Base-by-base conservation (phyloP, 2,888 invertebrate species). In the Clanis bilineata region DNA sequence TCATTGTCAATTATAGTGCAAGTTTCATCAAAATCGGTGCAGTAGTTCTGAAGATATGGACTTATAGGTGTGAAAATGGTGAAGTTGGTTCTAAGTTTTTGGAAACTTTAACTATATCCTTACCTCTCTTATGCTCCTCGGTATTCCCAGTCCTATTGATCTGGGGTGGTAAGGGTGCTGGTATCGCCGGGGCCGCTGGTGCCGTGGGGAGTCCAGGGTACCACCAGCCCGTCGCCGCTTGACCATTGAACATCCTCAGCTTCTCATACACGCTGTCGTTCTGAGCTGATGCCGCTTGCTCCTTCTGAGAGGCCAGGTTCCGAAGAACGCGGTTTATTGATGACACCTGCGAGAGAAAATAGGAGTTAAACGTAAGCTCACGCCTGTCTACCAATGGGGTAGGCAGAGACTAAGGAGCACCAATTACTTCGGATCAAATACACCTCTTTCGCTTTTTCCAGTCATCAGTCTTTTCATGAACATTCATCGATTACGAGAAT, bases 261-360 rank as follows among this genome's bases (percentile, higher is more conserved):
- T 98, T 98, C 90, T 98, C 98, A 90, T 98, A 98, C 54, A 97
- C 97, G 67, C 97, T 96, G 89, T 98, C 98, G 84, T 95, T 96
- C 78, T 96, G 95, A 69, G 95, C 95, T 47, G 94, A 94, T 47
- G 95, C 95, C 74, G 97, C 97, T 86, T 97, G 97, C 90, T 98
- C 99, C 88, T 98, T 99, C 90, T 98, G 98, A 57, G 98, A 97
- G 25, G 98, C 98, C 76, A 99, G 93, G 92, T 99, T 99, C 67
- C 99, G 94, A 62, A 99, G 94, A 64, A 99, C 99, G 74, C 99
- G 96, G 94, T 99, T 99, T 89, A 99, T 99, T 79, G 98, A 98
- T 66, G 98, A 98, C 69, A 98, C 98, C 98, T 98, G 94, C 36
- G 21, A 1, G 22, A 51, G 44, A 59, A 47, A 59, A 12, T 58